Conservation (phyloP, 2,888 invertebrate genomes). For the Cheilosia pagana region DNA sequence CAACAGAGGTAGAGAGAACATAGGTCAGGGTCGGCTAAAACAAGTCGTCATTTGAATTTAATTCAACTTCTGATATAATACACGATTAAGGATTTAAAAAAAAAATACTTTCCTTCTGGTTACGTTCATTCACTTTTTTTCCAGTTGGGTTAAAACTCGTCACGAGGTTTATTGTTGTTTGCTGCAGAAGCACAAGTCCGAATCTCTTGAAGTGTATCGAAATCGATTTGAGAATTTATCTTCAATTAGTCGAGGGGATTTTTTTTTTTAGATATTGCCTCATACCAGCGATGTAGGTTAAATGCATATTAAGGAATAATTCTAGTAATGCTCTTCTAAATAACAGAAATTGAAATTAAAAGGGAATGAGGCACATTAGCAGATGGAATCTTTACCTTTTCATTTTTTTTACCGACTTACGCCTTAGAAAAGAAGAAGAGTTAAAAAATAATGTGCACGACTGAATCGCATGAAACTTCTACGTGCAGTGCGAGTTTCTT, state of each 20-base stretch:
- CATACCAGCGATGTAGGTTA: not conserved
- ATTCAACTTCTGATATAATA: not conserved
- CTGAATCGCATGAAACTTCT: no score
- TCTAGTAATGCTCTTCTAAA: not conserved
- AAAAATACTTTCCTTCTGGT: not conserved
- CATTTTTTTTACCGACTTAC: no score
- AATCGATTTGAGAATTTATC: constrained; percentile 6
- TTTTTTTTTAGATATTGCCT: not conserved
- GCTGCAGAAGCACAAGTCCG: not conserved
- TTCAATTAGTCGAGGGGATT: constrained; percentile 10
- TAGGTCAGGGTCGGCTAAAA: constrained; percentile 26
- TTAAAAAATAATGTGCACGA: no score
- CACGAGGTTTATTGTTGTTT: no score
- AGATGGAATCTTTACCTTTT: no score
- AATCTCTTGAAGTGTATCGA: constrained; percentile 8
- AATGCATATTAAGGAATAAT: not conserved
- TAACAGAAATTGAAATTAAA: constrained; percentile 12
- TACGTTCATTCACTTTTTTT: no score
- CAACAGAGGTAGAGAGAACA: not conserved
- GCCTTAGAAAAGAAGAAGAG: no score
- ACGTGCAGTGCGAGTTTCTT: no score
- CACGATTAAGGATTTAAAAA: not conserved
- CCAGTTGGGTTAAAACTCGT: no score
- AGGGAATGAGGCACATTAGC: constrained; percentile 6
- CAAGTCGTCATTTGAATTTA: constrained; percentile 15